Base-by-base conservation (phyloP, 2,797 vertebrate species). In the Coregonus suidteri region DNA sequence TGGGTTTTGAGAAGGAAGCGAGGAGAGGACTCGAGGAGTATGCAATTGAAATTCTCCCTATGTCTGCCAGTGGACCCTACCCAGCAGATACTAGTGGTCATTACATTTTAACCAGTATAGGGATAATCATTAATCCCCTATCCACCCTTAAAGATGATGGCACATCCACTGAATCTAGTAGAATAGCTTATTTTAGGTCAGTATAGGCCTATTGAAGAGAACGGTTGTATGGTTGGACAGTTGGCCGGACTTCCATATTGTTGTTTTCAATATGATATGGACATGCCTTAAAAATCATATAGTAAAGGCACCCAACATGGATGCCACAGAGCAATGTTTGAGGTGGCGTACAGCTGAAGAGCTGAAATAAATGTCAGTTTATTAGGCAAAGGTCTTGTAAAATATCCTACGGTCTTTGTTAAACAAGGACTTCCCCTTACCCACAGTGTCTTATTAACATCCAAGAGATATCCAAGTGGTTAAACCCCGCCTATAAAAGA, bases 121-220 rank as follows among this genome's bases (percentile, higher is more conserved):
- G 82, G 83, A 79, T 86, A 90, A 91, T 92, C 77, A 91, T 91
- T 89, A 88, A 92, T 82, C 88, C 75, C 65, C 34, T 14, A 1
- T 51, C 7, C 3, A 30, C 54, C 30, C 66, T 74, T 25, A 1
- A 81, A 81, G 30, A 68, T 13, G 71, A 75, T 68, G 7, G 79
- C 72, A 79, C 81, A 79, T 66, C 4, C 65, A 81, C 1, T 67
- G n/a, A 76, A 77, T 70, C 7, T 30, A 47, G 16, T n/a, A 54
- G 14, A 69, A 16, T 35, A 35, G 6, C 14, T 15, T 68, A 34
- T 68, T 68, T 34, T 47, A 3, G 2, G 9, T 68, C 66, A 31
- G 66, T 47, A 11, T 18, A 13, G 16, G 15, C 31, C 14, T 56
- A 18, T 56, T 56, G 16, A 18, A 18, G 18, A 68, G 34, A 68